Evolutionary conservation across 2,113 vertebrate genomes (phyloP).

Genomic region (Apodemus speciosus): DNA sequence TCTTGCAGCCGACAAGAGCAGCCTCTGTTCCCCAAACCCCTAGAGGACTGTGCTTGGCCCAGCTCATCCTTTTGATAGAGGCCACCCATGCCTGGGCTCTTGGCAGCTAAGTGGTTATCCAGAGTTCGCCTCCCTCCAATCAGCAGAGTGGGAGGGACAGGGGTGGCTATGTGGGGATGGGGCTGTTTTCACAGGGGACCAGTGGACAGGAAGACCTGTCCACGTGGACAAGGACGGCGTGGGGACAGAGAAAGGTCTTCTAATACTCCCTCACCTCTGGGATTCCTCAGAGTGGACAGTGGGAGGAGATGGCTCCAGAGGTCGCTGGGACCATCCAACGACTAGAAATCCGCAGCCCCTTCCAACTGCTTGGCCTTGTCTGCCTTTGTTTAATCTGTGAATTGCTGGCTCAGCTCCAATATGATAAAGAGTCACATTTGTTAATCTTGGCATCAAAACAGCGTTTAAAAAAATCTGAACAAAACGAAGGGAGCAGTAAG

Average conservation of each 20-base stretch:
- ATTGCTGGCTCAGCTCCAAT: slow-evolving; percentile 55
- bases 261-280: not conserved
- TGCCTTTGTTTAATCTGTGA: slow-evolving; percentile 13
- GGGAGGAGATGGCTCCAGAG: not conserved
- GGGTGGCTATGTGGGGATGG: not conserved
- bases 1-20: not conserved
- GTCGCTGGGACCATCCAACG: not conserved
- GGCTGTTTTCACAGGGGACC: not conserved
- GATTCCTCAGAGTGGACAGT: not conserved
- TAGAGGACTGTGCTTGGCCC: not conserved
- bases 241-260: not conserved
- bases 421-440: slow-evolving; percentile 51
- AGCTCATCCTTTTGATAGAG: not conserved
- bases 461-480: not conserved
- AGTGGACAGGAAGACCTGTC: not conserved
- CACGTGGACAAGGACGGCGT: not conserved
- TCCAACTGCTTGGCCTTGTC: not conserved
- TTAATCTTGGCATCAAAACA: slow-evolving; percentile 66
- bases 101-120: not conserved
- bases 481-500: not conserved
- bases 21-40: not conserved
- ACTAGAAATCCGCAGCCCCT: not conserved
- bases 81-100: slow-evolving; percentile 4
- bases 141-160: rapidly evolving
- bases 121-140: rapidly evolving